These are phyloP conservation scores for Minunthozetes semirufus DNA, from an alignment of 2,888 invertebrate species.

Conservation along the genomic window DNA sequence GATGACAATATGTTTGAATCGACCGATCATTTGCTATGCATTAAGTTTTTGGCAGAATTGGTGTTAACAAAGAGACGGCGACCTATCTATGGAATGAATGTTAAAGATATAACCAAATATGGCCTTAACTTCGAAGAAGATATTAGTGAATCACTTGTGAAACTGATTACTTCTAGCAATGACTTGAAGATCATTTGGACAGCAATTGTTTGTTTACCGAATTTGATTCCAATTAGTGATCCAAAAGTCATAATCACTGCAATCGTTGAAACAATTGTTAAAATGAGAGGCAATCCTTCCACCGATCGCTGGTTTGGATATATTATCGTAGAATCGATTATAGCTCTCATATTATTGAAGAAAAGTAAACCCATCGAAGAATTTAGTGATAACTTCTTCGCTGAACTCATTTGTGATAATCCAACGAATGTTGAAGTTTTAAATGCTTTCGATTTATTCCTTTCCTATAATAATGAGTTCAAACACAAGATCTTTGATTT, in stretches of 20 bases:
- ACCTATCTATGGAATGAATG: slow-evolving; percentile 25
- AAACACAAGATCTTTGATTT: background rate
- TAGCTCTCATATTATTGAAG: slow-evolving; percentile 26
- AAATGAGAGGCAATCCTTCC: background rate
- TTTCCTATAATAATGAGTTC: slow-evolving; percentile 39
- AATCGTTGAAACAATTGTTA: background rate
- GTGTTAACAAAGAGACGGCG: slow-evolving; percentile 9
- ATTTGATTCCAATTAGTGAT: background rate
- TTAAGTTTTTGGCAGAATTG: slow-evolving; percentile 21
- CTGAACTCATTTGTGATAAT: slow-evolving; percentile 42
- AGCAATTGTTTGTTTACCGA: slow-evolving; percentile 19
- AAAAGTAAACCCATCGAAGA: slow-evolving; percentile 17
- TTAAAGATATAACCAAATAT: slow-evolving; percentile 22
- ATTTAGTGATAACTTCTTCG: slow-evolving; percentile 33
- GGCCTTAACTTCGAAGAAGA: slow-evolving; percentile 4
- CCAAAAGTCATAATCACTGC: background rate
- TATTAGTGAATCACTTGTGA: background rate
- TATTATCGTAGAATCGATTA: slow-evolving; percentile 29
- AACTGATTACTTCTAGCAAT: background rate
- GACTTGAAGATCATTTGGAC: slow-evolving; percentile 9
- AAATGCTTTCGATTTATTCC: slow-evolving; percentile 46
- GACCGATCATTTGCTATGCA: background rate
- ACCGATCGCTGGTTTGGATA: slow-evolving; percentile 17
- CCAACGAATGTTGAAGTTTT: slow-evolving; percentile 44
- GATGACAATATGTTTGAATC: background rate